Conservation (phyloP, 2,797 vertebrate species). For the Hafferia zeledoni region DNA sequence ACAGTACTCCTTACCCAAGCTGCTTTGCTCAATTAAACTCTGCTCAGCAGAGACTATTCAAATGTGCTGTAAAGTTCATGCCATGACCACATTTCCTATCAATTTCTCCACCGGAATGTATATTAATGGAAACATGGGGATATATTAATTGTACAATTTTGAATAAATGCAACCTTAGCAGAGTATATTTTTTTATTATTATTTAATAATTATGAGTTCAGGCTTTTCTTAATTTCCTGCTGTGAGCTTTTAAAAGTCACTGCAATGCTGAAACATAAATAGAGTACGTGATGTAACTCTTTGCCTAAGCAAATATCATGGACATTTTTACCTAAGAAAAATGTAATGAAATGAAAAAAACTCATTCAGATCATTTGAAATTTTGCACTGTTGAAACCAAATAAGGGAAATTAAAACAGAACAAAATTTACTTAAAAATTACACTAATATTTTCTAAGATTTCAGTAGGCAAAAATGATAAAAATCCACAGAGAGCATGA, state of each 20-base stretch:
- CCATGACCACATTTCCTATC: constrained; percentile 67
- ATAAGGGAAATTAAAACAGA: background rate
- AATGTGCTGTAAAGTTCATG: constrained; percentile 65
- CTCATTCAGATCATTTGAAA: background rate
- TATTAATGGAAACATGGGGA: constrained; percentile 65
- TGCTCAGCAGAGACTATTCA: constrained; percentile 52
- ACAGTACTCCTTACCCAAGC: background rate
- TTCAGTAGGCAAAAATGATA: background rate
- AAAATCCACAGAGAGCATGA: background rate
- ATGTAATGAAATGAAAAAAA: background rate
- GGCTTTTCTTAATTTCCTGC: constrained; percentile 68
- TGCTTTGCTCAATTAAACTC: constrained; percentile 42
- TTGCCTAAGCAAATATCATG: constrained; percentile 51
- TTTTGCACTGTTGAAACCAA: constrained; percentile 26
- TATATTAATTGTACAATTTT: constrained; percentile 70
- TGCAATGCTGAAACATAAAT: constrained; percentile 62
- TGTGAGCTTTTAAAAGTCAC: constrained; percentile 69
- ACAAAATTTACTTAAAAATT: background rate
- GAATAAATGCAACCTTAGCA: constrained; percentile 66
- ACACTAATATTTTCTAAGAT: background rate
- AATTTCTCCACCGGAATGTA: constrained; percentile 58
- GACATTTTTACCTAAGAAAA: constrained; percentile 46
- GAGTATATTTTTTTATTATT: constrained; percentile 67
- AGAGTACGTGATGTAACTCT: constrained; percentile 64
- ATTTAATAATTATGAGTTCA: constrained; percentile 71